phyloP scores from a whole-genome alignment of 1,140 invertebrate species.

The Heliothis subflexa region DNA sequence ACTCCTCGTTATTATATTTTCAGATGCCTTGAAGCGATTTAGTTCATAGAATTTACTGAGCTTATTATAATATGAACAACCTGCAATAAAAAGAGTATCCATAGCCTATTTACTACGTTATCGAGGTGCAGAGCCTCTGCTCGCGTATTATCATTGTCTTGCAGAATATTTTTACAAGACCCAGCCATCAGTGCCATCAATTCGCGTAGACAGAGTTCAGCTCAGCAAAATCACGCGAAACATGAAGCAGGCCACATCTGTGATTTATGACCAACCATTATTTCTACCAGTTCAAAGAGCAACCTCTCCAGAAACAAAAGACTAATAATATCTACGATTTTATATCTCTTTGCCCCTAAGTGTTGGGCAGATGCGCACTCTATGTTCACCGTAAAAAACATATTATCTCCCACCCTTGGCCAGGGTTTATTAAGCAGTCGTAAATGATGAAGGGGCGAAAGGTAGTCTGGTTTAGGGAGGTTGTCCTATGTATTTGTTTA shows the following conservation, averaged over 20 bases:
- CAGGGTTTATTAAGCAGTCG: conserved; percentile 80
- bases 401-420: conserved; percentile 70
- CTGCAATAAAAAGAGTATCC: too few relatives aligned
- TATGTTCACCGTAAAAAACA: conserved; percentile 72
- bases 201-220: not conserved
- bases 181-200: not conserved
- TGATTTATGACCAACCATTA: conserved; percentile 23
- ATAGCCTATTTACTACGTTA: too few relatives aligned
- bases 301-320: not conserved
- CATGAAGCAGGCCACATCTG: not conserved
- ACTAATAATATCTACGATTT: conserved; percentile 39
- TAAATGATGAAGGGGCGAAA: conserved; percentile 68
- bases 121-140: too few relatives aligned
- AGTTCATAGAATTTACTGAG: not conserved
- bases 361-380: conserved; percentile 68
- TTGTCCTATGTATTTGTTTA: not conserved
- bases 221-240: not conserved
- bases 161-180: too few relatives aligned
- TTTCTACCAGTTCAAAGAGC: not conserved
- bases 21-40: not conserved
- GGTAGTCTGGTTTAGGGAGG: not conserved
- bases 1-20: not conserved
- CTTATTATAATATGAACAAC: too few relatives aligned
- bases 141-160: too few relatives aligned
- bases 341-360: conserved; percentile 51